Conservation (phyloP, 2,888 invertebrate genomes). For the Orchestes rusci region DNA sequence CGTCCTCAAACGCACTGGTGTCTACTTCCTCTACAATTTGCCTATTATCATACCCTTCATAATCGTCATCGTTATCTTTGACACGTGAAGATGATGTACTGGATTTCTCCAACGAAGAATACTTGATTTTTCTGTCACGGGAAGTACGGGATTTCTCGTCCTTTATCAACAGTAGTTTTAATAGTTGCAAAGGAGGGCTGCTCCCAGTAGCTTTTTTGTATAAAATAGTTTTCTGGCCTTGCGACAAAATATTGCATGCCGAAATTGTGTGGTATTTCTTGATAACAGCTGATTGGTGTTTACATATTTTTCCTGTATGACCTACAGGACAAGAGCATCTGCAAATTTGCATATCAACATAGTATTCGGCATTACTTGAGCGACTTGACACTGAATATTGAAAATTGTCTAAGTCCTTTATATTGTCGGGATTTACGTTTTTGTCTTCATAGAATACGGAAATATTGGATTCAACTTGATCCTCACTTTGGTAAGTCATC, state of each 20-base stretch:
- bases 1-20: too few species aligned
- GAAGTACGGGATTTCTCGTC: too few species aligned
- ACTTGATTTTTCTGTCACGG: too few species aligned
- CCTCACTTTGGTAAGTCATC: background rate
- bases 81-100: too few species aligned
- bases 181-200: too few species aligned
- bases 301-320: conserved; percentile 7
- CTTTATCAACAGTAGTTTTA: too few species aligned
- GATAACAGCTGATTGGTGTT: conserved; percentile 4
- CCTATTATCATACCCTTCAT: too few species aligned
- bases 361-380: conserved; percentile 6
- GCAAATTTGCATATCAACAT: conserved; percentile 3
- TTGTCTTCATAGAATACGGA: background rate
- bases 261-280: background rate
- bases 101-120: too few species aligned
- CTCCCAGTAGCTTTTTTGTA: too few species aligned
- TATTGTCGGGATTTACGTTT: background rate
- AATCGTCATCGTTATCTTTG: too few species aligned
- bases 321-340: conserved; percentile 5
- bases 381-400: conserved; percentile 2
- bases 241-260: background rate
- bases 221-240: too few species aligned
- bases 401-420: background rate
- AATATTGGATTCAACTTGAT: background rate
- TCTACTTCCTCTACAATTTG: too few species aligned